A percentile compares a stretch with the other conserved stretches of the same genome.
Evolutionary conservation across 2,888 invertebrate species (phyloP).

Genomic region (Branchipolynoe longqiensis): DNA sequence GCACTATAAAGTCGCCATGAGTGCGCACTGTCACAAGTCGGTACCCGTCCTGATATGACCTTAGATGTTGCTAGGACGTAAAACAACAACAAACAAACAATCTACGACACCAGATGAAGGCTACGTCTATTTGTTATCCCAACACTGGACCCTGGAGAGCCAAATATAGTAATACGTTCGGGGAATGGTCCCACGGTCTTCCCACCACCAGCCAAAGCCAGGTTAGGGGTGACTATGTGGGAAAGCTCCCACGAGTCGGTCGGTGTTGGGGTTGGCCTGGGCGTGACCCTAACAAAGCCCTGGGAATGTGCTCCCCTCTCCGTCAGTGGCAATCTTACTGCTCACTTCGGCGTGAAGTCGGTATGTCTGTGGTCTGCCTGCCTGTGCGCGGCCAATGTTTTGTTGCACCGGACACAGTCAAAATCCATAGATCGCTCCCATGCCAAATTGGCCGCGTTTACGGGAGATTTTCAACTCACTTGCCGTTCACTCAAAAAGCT

Average conservation of each 20-base stretch:
- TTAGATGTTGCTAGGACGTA: too few species aligned
- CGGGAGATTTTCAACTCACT: too few species aligned
- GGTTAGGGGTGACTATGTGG: not conserved
- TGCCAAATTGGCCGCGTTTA: too few species aligned
- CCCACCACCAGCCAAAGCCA: not conserved
- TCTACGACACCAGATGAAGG: not conserved
- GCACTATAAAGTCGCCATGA: too few species aligned
- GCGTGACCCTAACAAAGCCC: not conserved
- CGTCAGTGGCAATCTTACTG: slow-evolving; percentile 2
- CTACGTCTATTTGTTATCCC: not conserved
- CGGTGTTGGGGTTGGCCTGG: not conserved
- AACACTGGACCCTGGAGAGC: slow-evolving; percentile 5
- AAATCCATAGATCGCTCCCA: too few species aligned
- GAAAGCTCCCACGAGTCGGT: not conserved
- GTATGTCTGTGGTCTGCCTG: not conserved
- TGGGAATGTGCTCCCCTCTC: not conserved
- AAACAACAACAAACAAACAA: too few species aligned
- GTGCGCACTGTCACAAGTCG: too few species aligned
- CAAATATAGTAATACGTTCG: slow-evolving; percentile 1
- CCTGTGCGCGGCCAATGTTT: too few species aligned
- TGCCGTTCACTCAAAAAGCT: too few species aligned
- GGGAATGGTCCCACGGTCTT: not conserved
- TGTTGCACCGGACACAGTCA: too few species aligned
- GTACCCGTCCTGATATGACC: too few species aligned
- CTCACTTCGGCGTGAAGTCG: slow-evolving; percentile 7